These are phyloP conservation scores for Halesus radiatus DNA, from an alignment of 1,140 invertebrate genomes.

Conservation along the genomic window DNA sequence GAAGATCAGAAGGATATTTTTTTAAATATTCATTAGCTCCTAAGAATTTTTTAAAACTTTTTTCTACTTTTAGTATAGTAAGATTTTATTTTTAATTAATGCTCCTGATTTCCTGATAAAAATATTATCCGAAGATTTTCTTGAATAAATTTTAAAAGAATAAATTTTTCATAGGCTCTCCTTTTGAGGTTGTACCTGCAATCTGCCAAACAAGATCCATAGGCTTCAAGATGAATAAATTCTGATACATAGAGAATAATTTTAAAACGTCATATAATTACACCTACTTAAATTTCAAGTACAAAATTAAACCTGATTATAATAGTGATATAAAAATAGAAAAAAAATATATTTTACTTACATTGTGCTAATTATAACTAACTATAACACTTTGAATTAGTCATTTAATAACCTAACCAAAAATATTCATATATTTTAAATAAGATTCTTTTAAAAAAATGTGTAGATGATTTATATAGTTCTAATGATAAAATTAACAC, in stretches of 20 bases:
- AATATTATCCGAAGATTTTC: conserved; percentile 2
- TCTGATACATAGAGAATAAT: not conserved
- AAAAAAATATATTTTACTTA: not conserved
- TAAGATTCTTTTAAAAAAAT: not conserved
- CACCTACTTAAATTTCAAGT: too few relatives aligned
- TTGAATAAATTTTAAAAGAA: conserved; percentile 41
- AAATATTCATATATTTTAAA: not conserved
- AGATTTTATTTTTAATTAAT: not conserved
- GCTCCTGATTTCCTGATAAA: not conserved
- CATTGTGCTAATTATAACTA: not conserved
- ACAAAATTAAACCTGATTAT: too few relatives aligned
- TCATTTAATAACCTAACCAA: too few relatives aligned
- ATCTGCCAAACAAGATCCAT: conserved; percentile 28
- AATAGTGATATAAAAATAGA: too few relatives aligned
- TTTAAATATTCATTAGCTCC: not conserved
- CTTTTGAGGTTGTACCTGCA: conserved; percentile 49
- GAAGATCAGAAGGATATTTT: conserved; percentile 37
- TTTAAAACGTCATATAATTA: too few relatives aligned
- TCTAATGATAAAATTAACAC: not conserved
- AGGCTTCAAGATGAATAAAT: conserved; percentile 17
- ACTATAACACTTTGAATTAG: too few relatives aligned
- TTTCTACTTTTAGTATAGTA: not conserved
- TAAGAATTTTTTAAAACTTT: conserved; percentile 6
- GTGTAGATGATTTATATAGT: too few relatives aligned
- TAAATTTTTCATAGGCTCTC: conserved; percentile 56